Evolutionary conservation across 2,888 invertebrate species (phyloP), one percentile per base, ranked within the genome.

Genomic region (Pemphredon lugubris): DNA sequence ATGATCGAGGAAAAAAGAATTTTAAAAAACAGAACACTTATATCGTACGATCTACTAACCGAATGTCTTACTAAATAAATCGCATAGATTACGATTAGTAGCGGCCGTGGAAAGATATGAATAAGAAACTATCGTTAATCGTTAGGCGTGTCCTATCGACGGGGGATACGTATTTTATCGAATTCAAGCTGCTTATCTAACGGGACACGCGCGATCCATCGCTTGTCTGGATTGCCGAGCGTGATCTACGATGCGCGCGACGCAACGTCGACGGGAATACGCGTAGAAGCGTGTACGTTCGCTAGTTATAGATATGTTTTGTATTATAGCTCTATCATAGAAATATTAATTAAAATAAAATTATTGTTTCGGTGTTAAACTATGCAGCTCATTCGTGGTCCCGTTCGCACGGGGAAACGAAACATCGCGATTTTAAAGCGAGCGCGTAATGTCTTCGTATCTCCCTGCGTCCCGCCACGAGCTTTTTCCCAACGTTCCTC

Each of bases 291-390:
- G 64, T 75, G 69, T 69, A 79, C 54, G 79, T 74, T 77, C 58
- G 59, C 63, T 68, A 73, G 66, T 73, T 45, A 74, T 74, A 75
- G 71, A 75, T 61, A 78, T 74, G 78, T 85, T 86, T 86, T 85
- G 79, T 84, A 86, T 84, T 63, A 83, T 83, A 84, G 79, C 75
- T 82, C 72, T 84, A 77, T 78, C 61, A 82, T 81, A 80, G 71
- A 71, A 70, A 76, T 73, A 82, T 75, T 77, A 80, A 79, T 72
- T 70, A 58, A 79, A 84, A 81, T 81, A 84, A 86, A 83, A 83
- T 81, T 82, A 82, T 85, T 84, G 82, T 84, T 84, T 86, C 82
- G 79, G 87, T 83, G 86, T 87, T 87, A 81, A 14, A 13, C 18
- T 32, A 1, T 14, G 39, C n/a, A n/a, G n/a, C 40, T 32, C 1